Percentiles rank a stretch among this genome's conserved stretches.
Evolutionary conservation across 1,140 invertebrate genomes (phyloP).

Genomic region (Patella vulgata): DNA sequence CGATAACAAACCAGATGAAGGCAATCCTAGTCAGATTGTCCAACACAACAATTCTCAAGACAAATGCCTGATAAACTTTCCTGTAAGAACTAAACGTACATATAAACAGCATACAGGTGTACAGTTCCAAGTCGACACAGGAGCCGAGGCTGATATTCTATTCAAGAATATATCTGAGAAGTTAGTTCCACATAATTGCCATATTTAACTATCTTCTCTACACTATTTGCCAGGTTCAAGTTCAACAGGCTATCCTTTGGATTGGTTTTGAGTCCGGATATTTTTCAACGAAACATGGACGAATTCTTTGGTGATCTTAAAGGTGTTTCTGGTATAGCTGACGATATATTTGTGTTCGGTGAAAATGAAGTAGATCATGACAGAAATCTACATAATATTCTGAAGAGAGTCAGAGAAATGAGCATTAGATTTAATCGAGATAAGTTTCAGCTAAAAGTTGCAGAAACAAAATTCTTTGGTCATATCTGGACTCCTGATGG

Average conservation of each 20-base stretch:
- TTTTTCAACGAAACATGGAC: conserved; percentile 15
- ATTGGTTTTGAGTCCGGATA: conserved; percentile 39
- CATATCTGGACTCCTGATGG: conserved; percentile 17
- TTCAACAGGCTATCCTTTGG: conserved; percentile 60
- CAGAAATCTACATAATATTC: neutral
- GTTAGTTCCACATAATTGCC: conserved; percentile 10
- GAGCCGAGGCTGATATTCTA: conserved; percentile 21
- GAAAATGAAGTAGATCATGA: neutral
- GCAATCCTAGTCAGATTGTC: too few relatives aligned
- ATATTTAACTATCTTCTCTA: conserved; percentile 46
- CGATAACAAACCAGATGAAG: too few relatives aligned
- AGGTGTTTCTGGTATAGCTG: neutral
- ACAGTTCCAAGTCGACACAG: conserved; percentile 25
- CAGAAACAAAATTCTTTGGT: too few relatives aligned
- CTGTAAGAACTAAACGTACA: too few relatives aligned
- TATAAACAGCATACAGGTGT: too few relatives aligned
- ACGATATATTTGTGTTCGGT: too few relatives aligned
- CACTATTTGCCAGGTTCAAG: conserved; percentile 57
- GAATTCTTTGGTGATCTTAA: neutral
- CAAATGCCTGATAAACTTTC: too few relatives aligned
- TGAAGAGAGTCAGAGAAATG: neutral
- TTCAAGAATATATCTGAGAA: conserved; percentile 8
- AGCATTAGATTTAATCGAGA: neutral
- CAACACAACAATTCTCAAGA: too few relatives aligned
- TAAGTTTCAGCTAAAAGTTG: neutral